Percentiles rank a stretch among this genome's conserved stretches.
phyloP scores from a whole-genome alignment of 2,888 invertebrate genomes.

The Ophion ellenae region DNA sequence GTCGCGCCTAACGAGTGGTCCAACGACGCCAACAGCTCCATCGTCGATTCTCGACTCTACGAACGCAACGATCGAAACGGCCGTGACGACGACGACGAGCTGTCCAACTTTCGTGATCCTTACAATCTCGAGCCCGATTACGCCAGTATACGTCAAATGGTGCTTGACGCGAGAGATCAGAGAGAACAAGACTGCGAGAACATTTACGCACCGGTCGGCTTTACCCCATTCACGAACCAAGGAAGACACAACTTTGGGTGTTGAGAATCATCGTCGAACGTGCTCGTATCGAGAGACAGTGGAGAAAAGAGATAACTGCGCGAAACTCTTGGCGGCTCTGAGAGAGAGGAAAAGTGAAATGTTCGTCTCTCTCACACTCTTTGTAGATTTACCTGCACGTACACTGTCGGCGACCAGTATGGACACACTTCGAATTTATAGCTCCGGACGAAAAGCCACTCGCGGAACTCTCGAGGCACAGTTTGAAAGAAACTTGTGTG shows the following conservation, averaged over 20 bases:
- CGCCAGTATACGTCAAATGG: conserved; percentile 59
- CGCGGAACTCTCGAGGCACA: no score
- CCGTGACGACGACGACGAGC: background rate
- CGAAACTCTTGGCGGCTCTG: background rate
- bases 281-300: background rate
- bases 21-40: conserved; percentile 47
- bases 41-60: conserved; percentile 44
- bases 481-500: no score
- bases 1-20: conserved; percentile 66
- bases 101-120: conserved; percentile 11
- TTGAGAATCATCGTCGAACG: conserved; percentile 48
- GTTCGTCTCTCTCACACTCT: background rate
- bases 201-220: conserved; percentile 66
- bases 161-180: conserved; percentile 34
- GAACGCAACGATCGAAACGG: conserved; percentile 25
- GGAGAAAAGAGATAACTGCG: background rate
- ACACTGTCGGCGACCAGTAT: no score
- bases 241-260: conserved; percentile 67
- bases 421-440: no score
- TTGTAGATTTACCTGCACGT: background rate
- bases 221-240: conserved; percentile 55
- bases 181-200: conserved; percentile 66
- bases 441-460: no score
- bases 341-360: no score
- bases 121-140: conserved; percentile 61